phyloP scores from a whole-genome alignment of 2,113 vertebrate species.

The Pterophyllum scalare region DNA sequence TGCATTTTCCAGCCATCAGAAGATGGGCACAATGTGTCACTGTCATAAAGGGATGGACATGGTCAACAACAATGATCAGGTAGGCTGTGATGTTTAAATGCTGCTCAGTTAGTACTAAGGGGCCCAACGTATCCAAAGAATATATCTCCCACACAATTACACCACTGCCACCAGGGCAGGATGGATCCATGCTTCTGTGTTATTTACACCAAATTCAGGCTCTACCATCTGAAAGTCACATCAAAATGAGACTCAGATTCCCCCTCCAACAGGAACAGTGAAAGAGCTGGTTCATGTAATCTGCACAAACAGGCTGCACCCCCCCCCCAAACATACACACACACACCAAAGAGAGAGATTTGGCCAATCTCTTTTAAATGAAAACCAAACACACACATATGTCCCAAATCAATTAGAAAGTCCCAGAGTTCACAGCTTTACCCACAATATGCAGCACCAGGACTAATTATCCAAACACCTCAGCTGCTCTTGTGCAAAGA shows the following conservation, averaged over 20 bases:
- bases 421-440: constrained; percentile 70
- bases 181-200: background rate
- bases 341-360: background rate
- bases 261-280: background rate
- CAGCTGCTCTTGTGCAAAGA: constrained; percentile 23
- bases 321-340: background rate
- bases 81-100: background rate
- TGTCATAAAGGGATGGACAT: background rate
- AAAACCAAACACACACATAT: constrained; percentile 62
- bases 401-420: constrained; percentile 74
- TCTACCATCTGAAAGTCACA: background rate
- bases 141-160: background rate
- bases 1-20: background rate
- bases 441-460: constrained; percentile 47
- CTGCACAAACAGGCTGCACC: background rate
- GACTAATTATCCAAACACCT: constrained; percentile 67
- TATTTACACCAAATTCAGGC: background rate
- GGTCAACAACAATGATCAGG: background rate
- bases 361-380: constrained; percentile 54
- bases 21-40: background rate
- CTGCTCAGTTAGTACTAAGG: background rate
- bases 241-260: background rate
- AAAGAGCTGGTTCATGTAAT: background rate
- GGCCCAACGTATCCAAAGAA: background rate
- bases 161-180: background rate